A percentile compares a stretch with the other conserved stretches of the same genome.
phyloP scores from a whole-genome alignment of 2,888 invertebrate species.

The Ryuthela nishihirai region DNA sequence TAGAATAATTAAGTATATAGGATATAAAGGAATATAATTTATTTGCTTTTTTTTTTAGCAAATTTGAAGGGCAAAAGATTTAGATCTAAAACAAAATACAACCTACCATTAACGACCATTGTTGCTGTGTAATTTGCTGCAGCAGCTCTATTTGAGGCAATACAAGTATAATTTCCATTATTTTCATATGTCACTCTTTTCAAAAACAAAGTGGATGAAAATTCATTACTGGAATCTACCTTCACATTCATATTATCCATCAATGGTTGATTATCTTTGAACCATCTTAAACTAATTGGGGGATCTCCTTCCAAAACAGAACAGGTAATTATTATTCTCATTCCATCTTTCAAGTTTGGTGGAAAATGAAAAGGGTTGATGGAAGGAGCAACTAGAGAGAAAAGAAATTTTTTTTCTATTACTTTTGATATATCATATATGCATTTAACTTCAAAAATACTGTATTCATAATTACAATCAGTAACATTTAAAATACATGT shows the following conservation, averaged over 20 bases:
- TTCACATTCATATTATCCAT: constrained; percentile 11
- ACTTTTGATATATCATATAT: no score
- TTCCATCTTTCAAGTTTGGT: constrained; percentile 50
- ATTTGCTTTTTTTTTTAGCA: background rate
- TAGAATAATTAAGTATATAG: background rate
- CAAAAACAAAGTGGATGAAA: constrained; percentile 41
- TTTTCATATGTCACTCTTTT: constrained; percentile 38
- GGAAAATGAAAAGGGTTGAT: constrained; percentile 55
- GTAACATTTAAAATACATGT: no score
- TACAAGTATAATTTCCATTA: constrained; percentile 40
- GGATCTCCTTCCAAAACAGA: constrained; percentile 47
- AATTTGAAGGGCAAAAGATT: background rate
- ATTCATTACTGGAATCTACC: constrained; percentile 36
- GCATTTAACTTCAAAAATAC: no score
- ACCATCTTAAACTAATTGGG: constrained; percentile 51
- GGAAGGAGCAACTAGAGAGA: constrained; percentile 54
- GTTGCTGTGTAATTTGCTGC: constrained; percentile 26
- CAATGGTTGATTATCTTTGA: constrained; percentile 53
- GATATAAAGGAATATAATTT: background rate
- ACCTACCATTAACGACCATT: constrained; percentile 40
- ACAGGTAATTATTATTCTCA: constrained; percentile 55
- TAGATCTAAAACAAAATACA: background rate
- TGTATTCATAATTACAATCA: no score
- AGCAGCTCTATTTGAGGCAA: constrained; percentile 37
- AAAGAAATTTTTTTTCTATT: no score